Evolutionary conservation across 2,888 invertebrate genomes (phyloP), one percentile per base, ranked within the genome.

Genomic region (Pyrgus malvae): DNA sequence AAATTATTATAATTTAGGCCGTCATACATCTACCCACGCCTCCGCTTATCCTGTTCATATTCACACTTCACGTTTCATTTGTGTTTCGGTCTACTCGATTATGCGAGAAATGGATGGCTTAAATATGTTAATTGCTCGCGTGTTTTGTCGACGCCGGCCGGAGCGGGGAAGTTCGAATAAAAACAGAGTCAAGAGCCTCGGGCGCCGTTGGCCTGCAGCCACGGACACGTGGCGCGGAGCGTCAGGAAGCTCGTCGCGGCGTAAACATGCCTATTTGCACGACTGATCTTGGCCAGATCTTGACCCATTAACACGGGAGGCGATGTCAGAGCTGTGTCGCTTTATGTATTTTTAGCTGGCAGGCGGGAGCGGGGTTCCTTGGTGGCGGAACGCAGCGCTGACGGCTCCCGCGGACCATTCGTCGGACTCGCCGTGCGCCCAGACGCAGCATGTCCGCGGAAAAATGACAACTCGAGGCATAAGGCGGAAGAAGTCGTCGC

Each of bases 401-500:
- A 65, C 73, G 74, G 65, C 70, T 68, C 60, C 64, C 69, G 67
- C 68, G 65, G 65, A 69, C 68, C 74, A 74, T 69, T 69, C 72
- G 62, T 64, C 65, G 66, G 67, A 65, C 68, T 70, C 68, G 72
- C 70, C 17, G 42, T 38, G 45, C 61, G 60, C 61, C 62, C 57
- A 62, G 56, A 55, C 61, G 59, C 46, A 65, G 61, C 58, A 67
- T 69, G 72, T 67, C 56, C 65, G 65, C 70, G 72, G 62, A 65
- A 80, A 69, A 67, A 94, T 94, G 94, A 93, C 95, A 69, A 93
- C 95, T 65, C 93, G 96, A 70, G 96, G 95, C 42, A 96, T 97
- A 65, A 92, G 97, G 67, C 93, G 97, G 70, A 97, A 97, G 91
- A 97, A 97, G 86, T 96, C 97, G 38, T 95, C 96, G 67, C 91